Conservation (phyloP, 2,113 vertebrate genomes). For the Climacteris rufus region DNA sequence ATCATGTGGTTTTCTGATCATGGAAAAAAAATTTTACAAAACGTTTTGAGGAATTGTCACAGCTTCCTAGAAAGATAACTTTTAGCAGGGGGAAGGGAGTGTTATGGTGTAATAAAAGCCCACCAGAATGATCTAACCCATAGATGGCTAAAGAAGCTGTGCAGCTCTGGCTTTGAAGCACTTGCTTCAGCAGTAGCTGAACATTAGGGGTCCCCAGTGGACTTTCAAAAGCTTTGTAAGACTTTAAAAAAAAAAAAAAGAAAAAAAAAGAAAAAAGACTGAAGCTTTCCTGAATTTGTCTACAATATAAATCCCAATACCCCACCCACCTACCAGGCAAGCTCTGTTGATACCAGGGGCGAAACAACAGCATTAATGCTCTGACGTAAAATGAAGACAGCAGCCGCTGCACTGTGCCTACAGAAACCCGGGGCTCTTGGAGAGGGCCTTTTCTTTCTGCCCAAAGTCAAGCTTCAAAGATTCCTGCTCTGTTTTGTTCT, state of each 20-base stretch:
- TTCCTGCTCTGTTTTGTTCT: neutral
- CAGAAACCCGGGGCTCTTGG: neutral
- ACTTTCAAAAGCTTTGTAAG: neutral
- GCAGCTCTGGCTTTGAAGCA: neutral
- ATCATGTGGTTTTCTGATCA: neutral
- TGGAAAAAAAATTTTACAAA: neutral
- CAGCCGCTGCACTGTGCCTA: neutral
- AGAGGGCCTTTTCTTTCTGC: neutral
- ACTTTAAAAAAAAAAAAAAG: too few relatives aligned
- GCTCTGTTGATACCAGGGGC: conserved; percentile 16
- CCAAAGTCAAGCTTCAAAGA: neutral
- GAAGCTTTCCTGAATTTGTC: neutral
- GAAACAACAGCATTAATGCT: neutral
- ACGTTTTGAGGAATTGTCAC: neutral
- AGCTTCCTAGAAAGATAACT: neutral
- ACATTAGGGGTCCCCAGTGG: conserved; percentile 70
- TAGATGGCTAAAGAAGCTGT: neutral
- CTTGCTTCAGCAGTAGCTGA: conserved; percentile 1
- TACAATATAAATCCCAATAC: neutral
- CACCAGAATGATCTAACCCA: neutral
- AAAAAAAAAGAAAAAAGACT: neutral
- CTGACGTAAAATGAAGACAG: conserved; percentile 13
- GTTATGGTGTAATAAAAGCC: neutral
- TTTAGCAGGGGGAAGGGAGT: neutral
- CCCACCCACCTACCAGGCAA: neutral